phyloP scores from a whole-genome alignment of 1,140 invertebrate genomes.

The Luehdorfia chinensis region DNA sequence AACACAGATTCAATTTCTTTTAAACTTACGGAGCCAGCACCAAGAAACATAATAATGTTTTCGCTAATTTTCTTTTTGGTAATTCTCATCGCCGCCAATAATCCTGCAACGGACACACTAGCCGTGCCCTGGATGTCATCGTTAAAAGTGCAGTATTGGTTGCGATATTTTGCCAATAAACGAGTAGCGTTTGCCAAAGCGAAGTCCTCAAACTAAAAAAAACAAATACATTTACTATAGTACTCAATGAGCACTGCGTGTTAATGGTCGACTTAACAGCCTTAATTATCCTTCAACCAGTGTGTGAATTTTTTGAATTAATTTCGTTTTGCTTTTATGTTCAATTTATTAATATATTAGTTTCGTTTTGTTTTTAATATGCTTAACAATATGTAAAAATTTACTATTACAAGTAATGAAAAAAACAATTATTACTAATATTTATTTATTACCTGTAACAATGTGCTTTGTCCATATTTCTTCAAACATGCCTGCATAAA shows the following conservation, averaged over 20 bases:
- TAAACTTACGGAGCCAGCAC: conserved; percentile 83
- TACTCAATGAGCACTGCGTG: neutral
- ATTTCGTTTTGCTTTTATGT: too few relatives aligned
- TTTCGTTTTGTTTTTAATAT: too few relatives aligned
- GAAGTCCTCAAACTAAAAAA: conserved; percentile 95
- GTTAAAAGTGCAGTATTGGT: conserved; percentile 96
- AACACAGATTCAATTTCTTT: too few relatives aligned
- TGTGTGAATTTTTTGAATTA: too few relatives aligned
- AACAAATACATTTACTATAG: neutral
- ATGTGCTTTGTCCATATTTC: conserved; percentile 92
- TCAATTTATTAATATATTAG: too few relatives aligned
- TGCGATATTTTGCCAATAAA: conserved; percentile 91
- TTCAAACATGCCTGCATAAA: conserved; percentile 97
- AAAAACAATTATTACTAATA: too few relatives aligned
- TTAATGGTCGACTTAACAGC: too few relatives aligned
- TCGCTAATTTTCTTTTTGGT: conserved; percentile 88
- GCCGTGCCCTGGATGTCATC: conserved; percentile 99
- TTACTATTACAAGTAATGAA: too few relatives aligned
- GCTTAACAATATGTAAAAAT: too few relatives aligned
- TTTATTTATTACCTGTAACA: conserved; percentile 87
- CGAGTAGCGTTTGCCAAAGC: conserved; percentile 95
- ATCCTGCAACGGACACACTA: conserved; percentile 92
- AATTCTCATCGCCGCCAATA: conserved; percentile 89
- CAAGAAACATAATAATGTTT: conserved; percentile 92
- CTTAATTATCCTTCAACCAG: too few relatives aligned